Evolutionary conservation across 2,888 invertebrate species (phyloP), one percentile per base, ranked within the genome.

Genomic region (Agonum fuliginosum): DNA sequence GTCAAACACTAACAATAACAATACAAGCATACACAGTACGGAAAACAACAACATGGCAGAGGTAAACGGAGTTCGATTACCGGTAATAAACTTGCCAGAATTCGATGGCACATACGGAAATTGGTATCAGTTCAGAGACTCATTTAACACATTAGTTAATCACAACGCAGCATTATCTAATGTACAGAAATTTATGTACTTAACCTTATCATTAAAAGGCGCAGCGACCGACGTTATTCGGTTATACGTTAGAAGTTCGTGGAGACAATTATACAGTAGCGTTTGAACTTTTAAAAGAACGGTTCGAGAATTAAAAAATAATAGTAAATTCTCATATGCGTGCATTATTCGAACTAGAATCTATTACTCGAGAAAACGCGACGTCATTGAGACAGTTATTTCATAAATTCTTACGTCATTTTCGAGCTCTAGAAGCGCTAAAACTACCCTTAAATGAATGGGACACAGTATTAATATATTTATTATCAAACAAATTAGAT

Each of bases 321-420:
- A 46, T 70, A n/a, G 27, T 70, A 4, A 20, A 70, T 22, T 14
- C 6, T 14, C 70, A 69, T 20, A 3, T 70, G 0, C 22, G 24
- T 8, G 20, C 46, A n/a, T 27, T 46, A 8, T 43, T 69, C 3
- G 24, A 70, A 24, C 10, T 70, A 46, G 22, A 22, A 17, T 1
- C 10, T n/a, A 20, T 70, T 8, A 27, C 5, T 8, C 46, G 46
- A 46, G 27, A 43, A 24, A 78, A n/a, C 48, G 17, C 10, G 24
- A n/a, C n/a, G n/a, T 14, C 22, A 30, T 65, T 76, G 19, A 48
- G 69, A 70, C 22, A 69, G 24, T 76, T 69, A 69, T n/a, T 76
- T 8, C 69, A 76, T 48, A 51, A 70, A 12, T 69, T 70, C 10
- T 17, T 19, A 1, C 46, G 46, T 20, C 46, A 76, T n/a, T 19